Evolutionary conservation across 2,113 vertebrate genomes (phyloP).

Genomic region (Brienomyrus brachyistius): DNA sequence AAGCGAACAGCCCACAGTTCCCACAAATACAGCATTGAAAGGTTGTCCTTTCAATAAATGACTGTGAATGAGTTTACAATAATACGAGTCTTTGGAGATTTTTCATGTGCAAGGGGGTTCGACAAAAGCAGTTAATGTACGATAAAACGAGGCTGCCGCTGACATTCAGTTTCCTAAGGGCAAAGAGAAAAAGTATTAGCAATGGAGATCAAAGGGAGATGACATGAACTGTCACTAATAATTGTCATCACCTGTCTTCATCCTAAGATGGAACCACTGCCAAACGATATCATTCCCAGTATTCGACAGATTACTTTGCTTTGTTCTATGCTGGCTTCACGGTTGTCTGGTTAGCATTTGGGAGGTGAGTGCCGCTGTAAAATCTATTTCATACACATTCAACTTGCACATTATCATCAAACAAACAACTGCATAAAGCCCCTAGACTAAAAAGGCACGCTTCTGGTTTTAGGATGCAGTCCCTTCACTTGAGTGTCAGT

Average conservation of each 20-base stretch:
- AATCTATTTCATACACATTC: constrained; percentile 5
- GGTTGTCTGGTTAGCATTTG: not conserved
- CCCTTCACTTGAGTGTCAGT: not conserved
- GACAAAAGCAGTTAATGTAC: not conserved
- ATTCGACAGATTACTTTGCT: not conserved
- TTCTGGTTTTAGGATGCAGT: not conserved
- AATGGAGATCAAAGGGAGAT: not conserved
- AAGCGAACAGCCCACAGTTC: not conserved
- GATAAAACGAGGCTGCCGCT: not conserved
- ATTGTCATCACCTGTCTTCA: not conserved
- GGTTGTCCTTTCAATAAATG: not conserved
- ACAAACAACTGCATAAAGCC: not conserved
- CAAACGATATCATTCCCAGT: not conserved
- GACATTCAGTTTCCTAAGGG: not conserved
- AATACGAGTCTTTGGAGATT: not conserved
- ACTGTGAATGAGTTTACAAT: not conserved
- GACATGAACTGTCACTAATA: not conserved
- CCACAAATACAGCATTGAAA: not conserved
- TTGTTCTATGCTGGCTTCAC: not conserved
- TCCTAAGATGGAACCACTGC: not conserved
- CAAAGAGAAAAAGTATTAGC: not conserved
- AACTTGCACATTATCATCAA: constrained; percentile 19
- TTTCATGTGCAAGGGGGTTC: not conserved
- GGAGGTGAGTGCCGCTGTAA: not conserved
- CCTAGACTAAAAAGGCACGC: not conserved